Evolutionary conservation across 2,113 vertebrate species (phyloP), one percentile per base, ranked within the genome.

Genomic region (Cheilinus undulatus): DNA sequence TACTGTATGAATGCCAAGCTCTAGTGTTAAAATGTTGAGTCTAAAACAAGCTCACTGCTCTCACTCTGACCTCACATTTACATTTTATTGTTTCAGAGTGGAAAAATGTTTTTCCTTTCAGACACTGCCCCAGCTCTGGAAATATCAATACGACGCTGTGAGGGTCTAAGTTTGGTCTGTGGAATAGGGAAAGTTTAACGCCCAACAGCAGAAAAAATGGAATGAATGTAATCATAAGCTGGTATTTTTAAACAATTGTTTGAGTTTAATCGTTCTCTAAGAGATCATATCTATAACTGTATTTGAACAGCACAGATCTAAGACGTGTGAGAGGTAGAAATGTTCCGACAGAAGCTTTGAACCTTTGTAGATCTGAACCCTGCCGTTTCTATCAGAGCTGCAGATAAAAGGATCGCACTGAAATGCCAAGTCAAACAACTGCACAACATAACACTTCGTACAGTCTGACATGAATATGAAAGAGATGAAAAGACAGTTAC

Each of bases 81-180:
- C 49, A 67, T 83, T 84, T 81, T 80, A 85, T 84, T 88, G 81
- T 86, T 89, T 77, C 42, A 73, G 53, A 60, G 76, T 65, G 54
- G 78, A 65, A 26, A 65, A 22, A 5, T 42, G 26, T n/a, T 80
- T 86, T 85, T 82, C 50, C 80, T 76, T 59, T 82, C 72, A 70
- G 77, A 69, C 69, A 71, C 76, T 58, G 69, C 60, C 58, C 53
- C 63, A 56, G 54, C 72, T 75, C 77, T 88, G 86, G 86, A 89
- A 89, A 89, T 75, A 87, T 87, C 82, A 79, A 81, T 84, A 80
- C 78, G 82, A 76, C 60, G 62, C 73, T 59, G 34, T 60, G 34
- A 40, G 8, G 79, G 40, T 61, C 69, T 51, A 14, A 68, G 23
- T 75, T 79, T 86, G 82, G 85, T 80, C 23, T 9, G 20, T 17